Base-by-base conservation (phyloP, 1,140 invertebrate genomes). In the Leptoteleia sp. region DNA sequence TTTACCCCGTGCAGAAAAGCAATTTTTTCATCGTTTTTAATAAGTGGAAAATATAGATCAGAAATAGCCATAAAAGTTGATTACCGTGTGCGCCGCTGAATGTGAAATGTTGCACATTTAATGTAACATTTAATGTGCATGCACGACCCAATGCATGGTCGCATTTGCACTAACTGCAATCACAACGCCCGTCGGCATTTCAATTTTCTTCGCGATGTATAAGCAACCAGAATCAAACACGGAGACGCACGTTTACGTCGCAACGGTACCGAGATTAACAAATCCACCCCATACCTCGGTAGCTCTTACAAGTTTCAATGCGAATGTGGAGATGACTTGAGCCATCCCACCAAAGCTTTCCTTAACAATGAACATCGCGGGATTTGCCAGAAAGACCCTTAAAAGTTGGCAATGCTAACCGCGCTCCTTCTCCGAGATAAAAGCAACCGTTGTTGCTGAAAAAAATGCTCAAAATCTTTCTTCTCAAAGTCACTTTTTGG, bases 161-260 rank as follows among this genome's bases (percentile, higher is more conserved):
- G 43, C 48, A 43, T 70, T 59, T 47, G 50, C 45, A 7, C 54
- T 72, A 61, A 72, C 52, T 67, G 45, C 33, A 72, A 72, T 71
- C 65, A 45, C 52, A 77, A 54, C 31, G 33, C 35, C 19, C 57
- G 61, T 13, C 40, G 13, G 45, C 31, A 33, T 78, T 78, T 71
- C 75, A 77, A 77, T 77, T 72, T 78, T 78, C 61, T 48, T 25
- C n/a, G 27, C 27, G 25, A 27, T 19, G 33, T 62, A 67, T 55
- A 67, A 59, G 48, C 62, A 43, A 64, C 35, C 50, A 2, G 19
- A 71, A 71, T 67, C 75, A 61, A 71, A 61, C 50, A 15, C 7
- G 27, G 9, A 45, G 43, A 64, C 27, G 61, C 22, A 25, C 22
- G 40, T 33, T 76, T 13, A 43, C 33, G 45, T 45, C 5, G 8